Evolutionary conservation across 2,888 invertebrate species (phyloP).

Genomic region (Halictus quadricinctus): DNA sequence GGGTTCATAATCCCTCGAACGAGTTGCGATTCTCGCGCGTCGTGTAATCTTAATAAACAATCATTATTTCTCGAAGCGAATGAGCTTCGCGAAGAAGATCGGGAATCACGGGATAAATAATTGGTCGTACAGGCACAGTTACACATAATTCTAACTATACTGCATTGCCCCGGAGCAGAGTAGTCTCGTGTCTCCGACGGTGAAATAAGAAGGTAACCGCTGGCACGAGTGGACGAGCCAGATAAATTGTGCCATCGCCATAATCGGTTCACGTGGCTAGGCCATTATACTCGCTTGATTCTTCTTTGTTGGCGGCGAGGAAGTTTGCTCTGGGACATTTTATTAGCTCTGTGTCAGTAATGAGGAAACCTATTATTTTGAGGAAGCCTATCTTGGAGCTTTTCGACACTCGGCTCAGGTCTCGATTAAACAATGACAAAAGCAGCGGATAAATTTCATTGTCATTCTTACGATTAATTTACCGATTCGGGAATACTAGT

Average conservation of each 20-base stretch:
- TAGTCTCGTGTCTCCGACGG: neutral
- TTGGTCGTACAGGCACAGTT: neutral
- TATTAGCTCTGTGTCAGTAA: neutral
- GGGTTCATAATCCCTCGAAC: neutral
- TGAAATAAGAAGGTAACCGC: neutral
- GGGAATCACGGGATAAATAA: neutral
- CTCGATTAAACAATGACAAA: neutral
- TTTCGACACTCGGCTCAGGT: neutral
- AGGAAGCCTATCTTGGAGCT: neutral
- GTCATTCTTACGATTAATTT: neutral
- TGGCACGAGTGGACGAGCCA: neutral
- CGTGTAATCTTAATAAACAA: neutral
- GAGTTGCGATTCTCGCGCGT: neutral
- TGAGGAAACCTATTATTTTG: neutral
- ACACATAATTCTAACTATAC: neutral
- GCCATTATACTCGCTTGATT: slow-evolving; percentile 2
- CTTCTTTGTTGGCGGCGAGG: neutral
- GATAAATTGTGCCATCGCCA: slow-evolving; percentile 1
- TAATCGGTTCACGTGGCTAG: slow-evolving; percentile 1
- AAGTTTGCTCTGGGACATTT: neutral
- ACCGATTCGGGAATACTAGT: neutral
- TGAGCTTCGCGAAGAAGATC: neutral
- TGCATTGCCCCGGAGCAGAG: neutral
- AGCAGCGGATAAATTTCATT: neutral
- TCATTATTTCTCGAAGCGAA: neutral